Base-by-base conservation (phyloP, 2,797 vertebrate genomes). In the Lateolabrax maculatus region DNA sequence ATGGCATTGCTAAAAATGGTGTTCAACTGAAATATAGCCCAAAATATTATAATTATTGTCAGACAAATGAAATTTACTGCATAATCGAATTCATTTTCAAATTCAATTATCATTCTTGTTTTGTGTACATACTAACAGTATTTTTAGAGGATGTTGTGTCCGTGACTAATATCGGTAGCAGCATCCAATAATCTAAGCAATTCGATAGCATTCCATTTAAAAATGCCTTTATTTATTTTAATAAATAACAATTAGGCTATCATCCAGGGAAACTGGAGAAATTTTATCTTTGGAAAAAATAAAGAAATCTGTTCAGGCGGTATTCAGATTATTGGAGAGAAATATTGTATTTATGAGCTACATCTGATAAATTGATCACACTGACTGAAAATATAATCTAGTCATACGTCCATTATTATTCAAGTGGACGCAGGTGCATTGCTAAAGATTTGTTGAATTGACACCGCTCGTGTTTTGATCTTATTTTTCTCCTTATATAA, bases 231-330 rank as follows among this genome's bases (percentile, higher is more conserved):
- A 19, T 39, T 31, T 34, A 7, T 25, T 60, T 23, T 15, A 34
- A 63, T 31, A 29, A 29, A 29, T 39, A 18, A 3, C 3, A 36
- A 25, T 49, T n/a, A n/a, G n/a, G n/a, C n/a, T n/a, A 8, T 4
- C 18, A 2, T 34, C 16, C 16, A n/a, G n/a, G 9, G 16, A 43
- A 10, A 23, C 11, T 0, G 6, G 0, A 21, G 10, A 19, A 0
- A 8, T 29, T 0, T 5, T n/a, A 8, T 65, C 3, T 31, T 21
- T 36, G n/a, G 12, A 12, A 36, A 8, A 9, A 25, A 57, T 25
- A 21, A 29, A 61, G 2, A 34, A 49, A 21, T 58, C 0, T 44
- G 15, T 31, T 29, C 3, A 9, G 27, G 5, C 19, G 7, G 16
- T 11, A 18, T 61, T 51, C 8, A 49, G 18, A 9, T 15, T 60